These are phyloP conservation scores for Tokudaia muenninki DNA, from an alignment of 2,797 vertebrate genomes.

Conservation along the genomic window DNA sequence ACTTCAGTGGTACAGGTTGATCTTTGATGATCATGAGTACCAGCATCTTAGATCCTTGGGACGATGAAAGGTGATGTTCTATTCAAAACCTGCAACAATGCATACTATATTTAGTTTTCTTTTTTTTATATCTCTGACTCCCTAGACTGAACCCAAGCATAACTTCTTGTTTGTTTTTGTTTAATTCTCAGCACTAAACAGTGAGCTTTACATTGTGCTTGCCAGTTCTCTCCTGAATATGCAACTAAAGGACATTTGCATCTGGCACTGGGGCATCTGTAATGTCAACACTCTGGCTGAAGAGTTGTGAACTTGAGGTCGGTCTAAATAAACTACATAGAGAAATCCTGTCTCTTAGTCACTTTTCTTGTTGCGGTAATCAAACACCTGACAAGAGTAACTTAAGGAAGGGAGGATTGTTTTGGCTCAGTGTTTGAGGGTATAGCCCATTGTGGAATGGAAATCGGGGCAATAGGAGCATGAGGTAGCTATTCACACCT, in stretches of 20 bases:
- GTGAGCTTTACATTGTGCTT: neutral
- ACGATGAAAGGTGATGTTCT: neutral
- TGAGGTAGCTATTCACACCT: neutral
- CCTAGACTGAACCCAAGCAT: neutral
- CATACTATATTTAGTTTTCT: constrained; percentile 42
- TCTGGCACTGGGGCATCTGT: neutral
- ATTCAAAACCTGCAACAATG: neutral
- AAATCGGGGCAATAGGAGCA: neutral
- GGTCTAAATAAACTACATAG: neutral
- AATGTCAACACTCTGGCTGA: too few species aligned
- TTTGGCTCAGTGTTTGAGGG: neutral
- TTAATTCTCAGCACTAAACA: neutral
- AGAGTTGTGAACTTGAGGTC: neutral
- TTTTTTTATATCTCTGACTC: neutral
- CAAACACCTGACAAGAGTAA: neutral
- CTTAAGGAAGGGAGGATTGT: too few species aligned
- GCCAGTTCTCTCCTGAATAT: constrained; percentile 1
- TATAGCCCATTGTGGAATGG: neutral
- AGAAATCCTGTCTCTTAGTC: neutral
- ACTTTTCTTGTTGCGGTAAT: neutral
- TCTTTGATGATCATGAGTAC: neutral
- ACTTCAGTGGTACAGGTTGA: neutral
- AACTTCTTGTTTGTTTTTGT: neutral
- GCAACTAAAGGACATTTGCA: constrained; percentile 8
- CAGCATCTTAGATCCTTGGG: neutral